Evolutionary conservation across 2,888 invertebrate species (phyloP), one percentile per base, ranked within the genome.

Genomic region (Acanthosoma haemorrhoidale): DNA sequence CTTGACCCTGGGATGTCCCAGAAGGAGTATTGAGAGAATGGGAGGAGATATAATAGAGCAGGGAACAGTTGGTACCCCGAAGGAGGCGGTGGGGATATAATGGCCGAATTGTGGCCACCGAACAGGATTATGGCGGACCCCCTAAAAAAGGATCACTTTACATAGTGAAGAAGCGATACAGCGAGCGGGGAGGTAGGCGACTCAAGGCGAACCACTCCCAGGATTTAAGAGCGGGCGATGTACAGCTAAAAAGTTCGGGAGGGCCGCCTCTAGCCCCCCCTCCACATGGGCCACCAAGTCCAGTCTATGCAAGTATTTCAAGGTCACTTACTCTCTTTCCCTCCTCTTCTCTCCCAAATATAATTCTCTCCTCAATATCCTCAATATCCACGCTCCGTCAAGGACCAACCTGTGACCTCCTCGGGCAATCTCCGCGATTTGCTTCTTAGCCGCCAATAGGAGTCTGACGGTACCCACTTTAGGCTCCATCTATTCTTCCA

Each of bases 121-220:
- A 21, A n/a, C n/a, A n/a, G n/a, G n/a, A n/a, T n/a, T n/a, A n/a
- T n/a, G n/a, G n/a, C n/a, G n/a, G n/a, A n/a, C n/a, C n/a, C n/a
- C n/a, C 43, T 21, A 21, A 43, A 43, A 43, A 43, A 43, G 43
- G 43, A 43, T 43, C 43, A 43, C 43, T 43, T 43, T 43, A 43
- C 43, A 43, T 43, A 43, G 43, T 43, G 43, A 43, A 43, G 43
- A 43, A 21, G 25, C 21, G 43, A 9, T 13, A 21, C 25, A 43
- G 43, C 43, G n/a, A n/a, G n/a, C n/a, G n/a, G n/a, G 43, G 43
- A 18, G 43, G 43, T 21, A 43, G 43, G 16, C 13, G 2, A 13
- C 21, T 43, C 43, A 43, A 43, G 43, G 43, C 18, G 43, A 43
- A 43, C 43, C 43, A 43, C 43, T 43, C 21, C 21, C 21, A 43